A percentile compares a stretch with the other conserved stretches of the same genome.
These are phyloP conservation scores for Paratrypauchen microcephalus DNA, from an alignment of 2,797 vertebrate species.

Conservation along the genomic window DNA sequence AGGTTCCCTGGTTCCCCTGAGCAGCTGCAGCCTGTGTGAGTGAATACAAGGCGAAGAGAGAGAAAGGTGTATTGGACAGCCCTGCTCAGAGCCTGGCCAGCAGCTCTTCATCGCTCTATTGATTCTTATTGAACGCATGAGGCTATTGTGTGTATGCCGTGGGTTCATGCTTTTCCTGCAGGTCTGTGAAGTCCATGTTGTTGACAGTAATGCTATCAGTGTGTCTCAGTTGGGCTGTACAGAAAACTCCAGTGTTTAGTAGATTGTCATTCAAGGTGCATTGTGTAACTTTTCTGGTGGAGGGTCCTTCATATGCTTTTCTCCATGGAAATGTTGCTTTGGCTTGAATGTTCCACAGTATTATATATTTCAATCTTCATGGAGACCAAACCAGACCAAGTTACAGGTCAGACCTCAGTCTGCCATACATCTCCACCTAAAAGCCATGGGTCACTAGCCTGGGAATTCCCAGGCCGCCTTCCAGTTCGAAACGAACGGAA, in stretches of 20 bases:
- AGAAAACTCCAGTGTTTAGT: conserved; percentile 9
- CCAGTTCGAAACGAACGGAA: too few relatives aligned
- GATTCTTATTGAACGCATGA: conserved; percentile 52
- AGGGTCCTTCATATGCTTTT: too few relatives aligned
- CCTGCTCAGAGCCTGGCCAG: conserved; percentile 22
- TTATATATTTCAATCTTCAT: too few relatives aligned
- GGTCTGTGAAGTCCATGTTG: conserved; percentile 27
- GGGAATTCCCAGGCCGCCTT: too few relatives aligned
- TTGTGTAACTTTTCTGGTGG: too few relatives aligned
- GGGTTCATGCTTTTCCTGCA: conserved; percentile 31
- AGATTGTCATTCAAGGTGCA: too few relatives aligned
- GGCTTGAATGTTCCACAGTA: too few relatives aligned
- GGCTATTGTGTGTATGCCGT: conserved; percentile 10
- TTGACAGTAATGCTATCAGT: conserved; percentile 26
- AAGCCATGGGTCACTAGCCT: too few relatives aligned
- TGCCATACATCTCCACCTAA: too few relatives aligned
- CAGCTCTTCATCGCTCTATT: conserved; percentile 54
- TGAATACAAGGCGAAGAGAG: conserved; percentile 46
- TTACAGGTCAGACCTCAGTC: too few relatives aligned
- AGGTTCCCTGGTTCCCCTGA: conserved; percentile 56
- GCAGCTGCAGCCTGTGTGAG: conserved; percentile 40
- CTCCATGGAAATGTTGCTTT: too few relatives aligned
- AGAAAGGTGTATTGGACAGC: conserved; percentile 40
- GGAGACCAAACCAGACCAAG: too few relatives aligned
- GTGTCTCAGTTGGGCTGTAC: conserved; percentile 26